Evolutionary conservation across 2,888 invertebrate species (phyloP), one percentile per base, ranked within the genome.

Genomic region (Podotricha telesiphe): DNA sequence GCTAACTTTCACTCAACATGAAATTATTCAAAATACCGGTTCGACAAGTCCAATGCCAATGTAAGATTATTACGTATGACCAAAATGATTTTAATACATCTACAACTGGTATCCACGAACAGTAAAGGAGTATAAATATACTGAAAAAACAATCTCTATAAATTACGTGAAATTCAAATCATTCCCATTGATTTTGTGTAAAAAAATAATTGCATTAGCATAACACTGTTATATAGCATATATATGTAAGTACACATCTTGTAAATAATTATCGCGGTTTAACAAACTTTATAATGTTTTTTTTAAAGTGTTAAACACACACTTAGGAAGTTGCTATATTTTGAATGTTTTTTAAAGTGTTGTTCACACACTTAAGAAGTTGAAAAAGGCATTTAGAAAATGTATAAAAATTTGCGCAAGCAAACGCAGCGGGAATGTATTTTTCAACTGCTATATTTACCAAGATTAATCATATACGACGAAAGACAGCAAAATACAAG

Each of bases 1-100:
- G 75, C 72, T 75, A 71, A 90, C 92, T 92, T 92, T 92, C 92
- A 89, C 92, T 87, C 74, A 77, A 84, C 84, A 83, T 81, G 87
- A 86, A 80, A 75, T 59, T 69, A 66, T 63, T 66, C 51, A 42
- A 67, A 86, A 82, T 86, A 87, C 90, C 89, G 89, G 88, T 85
- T 85, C 75, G 77, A 78, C 81, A 73, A 75, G 72, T 75, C 66
- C 73, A 70, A 69, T 73, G 70, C 70, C 68, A 74, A 70, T 73
- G 74, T 78, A 75, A 71, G 75, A 75, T 81, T 82, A 75, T 81
- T 82, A 78, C 78, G 75, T 78, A 79, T 75, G 76, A 67, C 68
- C 42, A 47, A 63, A 68, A 70, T 71, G 65, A 65, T 48, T 48
- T 47, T 34, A 17, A 42, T 48, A 8, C 19, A 37, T 48, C 4